Evolutionary conservation across 1,140 invertebrate species (phyloP), one percentile per base, ranked within the genome.

Genomic region (Tetragonula clypearis): DNA sequence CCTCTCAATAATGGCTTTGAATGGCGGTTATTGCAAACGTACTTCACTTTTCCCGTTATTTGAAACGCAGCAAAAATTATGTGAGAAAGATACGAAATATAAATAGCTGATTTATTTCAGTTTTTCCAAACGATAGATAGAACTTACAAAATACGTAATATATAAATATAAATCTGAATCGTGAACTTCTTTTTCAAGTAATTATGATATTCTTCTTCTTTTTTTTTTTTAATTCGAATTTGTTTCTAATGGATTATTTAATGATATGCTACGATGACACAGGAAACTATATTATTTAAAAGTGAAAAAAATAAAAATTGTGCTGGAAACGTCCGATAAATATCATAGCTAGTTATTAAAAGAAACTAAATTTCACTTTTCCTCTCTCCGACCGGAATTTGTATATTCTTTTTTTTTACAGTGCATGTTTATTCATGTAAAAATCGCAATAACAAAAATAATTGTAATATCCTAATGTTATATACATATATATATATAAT

Each of bases 71-170:
- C 15, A 49, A 41, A 49, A 41, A 19, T 19, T 21, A 56, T 9
- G 8, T 19, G 41, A 76, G n/a, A 68, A 26, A 84, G 71, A 60
- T 35, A 30, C 30, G 9, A 77, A 86, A 58, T 86, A 41, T 75
- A 86, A 82, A 86, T 77, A 77, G 41, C 26, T 77, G 17, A n/a
- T 86, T 86, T 86, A 69, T 86, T 82, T 81, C n/a, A 74, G 8
- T 85, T 81, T 21, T 66, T 81, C 15, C 58, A 62, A 65, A 80
- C 49, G 30, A 72, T 72, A 60, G 19, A 56, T 72, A 60, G 19
- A 56, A 56, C 15, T 81, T 74, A 81, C 30, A 82, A 85, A 85
- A 81, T 81, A 79, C 62, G 41, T 82, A 68, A 12, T 56, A n/a
- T 77, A 82, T 76, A 82, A 82, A 86, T 86, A 82, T 82, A 82